Evolutionary conservation across 2,797 vertebrate genomes (phyloP).

Genomic region (Luscinia luscinia): DNA sequence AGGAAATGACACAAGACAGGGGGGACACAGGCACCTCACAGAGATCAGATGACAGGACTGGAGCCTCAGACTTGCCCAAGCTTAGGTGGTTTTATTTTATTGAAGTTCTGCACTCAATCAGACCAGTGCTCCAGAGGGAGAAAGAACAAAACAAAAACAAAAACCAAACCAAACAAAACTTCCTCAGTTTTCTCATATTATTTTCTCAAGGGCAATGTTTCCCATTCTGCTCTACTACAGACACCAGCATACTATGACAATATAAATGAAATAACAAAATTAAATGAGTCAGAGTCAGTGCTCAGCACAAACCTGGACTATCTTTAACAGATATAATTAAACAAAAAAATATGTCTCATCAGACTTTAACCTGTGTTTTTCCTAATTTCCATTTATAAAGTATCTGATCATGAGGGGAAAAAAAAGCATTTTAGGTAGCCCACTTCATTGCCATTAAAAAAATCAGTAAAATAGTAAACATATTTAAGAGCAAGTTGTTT

Average conservation of each 20-base stretch:
- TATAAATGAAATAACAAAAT: background rate
- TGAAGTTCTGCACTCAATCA: background rate
- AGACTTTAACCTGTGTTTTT: background rate
- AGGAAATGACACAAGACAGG: background rate
- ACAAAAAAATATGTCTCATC: background rate
- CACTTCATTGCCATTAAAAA: background rate
- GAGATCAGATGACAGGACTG: background rate
- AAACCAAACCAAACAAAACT: background rate
- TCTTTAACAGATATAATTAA: background rate
- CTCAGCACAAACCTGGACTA: background rate
- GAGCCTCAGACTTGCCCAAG: background rate
- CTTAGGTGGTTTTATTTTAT: background rate
- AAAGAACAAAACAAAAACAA: background rate
- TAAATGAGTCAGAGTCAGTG: background rate
- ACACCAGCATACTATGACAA: background rate
- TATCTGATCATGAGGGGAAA: background rate
- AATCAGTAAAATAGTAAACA: background rate
- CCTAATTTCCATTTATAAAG: background rate
- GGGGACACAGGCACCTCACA: background rate
- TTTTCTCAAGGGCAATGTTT: background rate
- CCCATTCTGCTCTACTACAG: background rate
- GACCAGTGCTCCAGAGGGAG: background rate
- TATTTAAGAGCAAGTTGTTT: background rate
- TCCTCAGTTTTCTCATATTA: background rate
- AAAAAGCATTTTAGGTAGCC: background rate